Percentiles rank a stretch among this genome's conserved stretches.
phyloP scores from a whole-genome alignment of 1,140 invertebrate species.

The Xylocopa sonorina region DNA sequence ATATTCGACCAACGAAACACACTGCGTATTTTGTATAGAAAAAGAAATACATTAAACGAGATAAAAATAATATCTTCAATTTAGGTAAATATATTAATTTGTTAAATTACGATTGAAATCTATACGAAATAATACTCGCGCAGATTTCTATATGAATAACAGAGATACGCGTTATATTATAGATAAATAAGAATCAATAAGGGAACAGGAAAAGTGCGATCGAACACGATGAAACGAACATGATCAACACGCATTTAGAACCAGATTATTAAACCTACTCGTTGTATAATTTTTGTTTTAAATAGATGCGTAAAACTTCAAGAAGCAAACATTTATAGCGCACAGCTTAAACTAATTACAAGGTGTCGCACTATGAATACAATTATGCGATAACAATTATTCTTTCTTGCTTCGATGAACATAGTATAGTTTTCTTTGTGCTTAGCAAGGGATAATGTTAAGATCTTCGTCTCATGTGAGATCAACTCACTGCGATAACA shows the following conservation, averaged over 20 bases:
- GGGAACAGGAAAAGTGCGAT: not conserved
- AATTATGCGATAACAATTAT: conserved; percentile 37
- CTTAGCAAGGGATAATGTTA: conserved; percentile 18
- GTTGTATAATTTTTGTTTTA: conserved; percentile 19
- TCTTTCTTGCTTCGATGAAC: not conserved
- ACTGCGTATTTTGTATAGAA: not conserved
- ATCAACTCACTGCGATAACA: conserved; percentile 34
- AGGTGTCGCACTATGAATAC: not conserved
- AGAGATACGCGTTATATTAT: not conserved
- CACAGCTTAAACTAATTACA: not conserved
- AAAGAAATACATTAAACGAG: not conserved
- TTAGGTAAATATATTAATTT: conserved; percentile 20
- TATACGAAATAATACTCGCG: conserved; percentile 18
- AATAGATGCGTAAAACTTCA: not conserved
- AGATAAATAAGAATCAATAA: not conserved
- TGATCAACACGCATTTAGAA: conserved; percentile 18
- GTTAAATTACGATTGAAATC: not conserved
- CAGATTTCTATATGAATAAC: not conserved
- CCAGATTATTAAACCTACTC: conserved; percentile 21
- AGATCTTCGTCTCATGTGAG: conserved; percentile 12
- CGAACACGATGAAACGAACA: not conserved
- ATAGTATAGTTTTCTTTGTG: conserved; percentile 35
- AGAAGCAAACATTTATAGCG: conserved; percentile 5
- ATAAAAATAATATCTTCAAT: not conserved
- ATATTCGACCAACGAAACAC: not conserved